Conservation (phyloP, 2,113 vertebrate genomes). For the Psettodes erumei region DNA sequence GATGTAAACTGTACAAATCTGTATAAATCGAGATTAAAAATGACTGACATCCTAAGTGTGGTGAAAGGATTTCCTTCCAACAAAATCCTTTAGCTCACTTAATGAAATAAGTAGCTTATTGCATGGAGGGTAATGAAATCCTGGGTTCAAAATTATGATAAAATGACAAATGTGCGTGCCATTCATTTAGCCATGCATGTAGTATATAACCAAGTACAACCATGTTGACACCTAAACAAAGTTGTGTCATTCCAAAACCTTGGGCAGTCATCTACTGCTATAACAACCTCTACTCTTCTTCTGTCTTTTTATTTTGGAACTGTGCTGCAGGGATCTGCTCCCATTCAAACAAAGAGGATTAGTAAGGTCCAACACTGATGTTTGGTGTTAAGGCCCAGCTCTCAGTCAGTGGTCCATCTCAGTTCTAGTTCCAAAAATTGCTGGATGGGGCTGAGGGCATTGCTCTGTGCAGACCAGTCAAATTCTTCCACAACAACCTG, state of each 20-base stretch:
- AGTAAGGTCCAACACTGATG: not conserved
- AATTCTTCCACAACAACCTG: not conserved
- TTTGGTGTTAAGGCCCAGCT: not conserved
- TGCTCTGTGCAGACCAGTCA: not conserved
- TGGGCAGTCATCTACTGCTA: not conserved
- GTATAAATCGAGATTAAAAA: constrained; percentile 34
- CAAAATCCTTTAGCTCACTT: constrained; percentile 48
- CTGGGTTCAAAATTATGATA: constrained; percentile 4
- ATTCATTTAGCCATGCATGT: not conserved
- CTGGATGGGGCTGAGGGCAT: not conserved
- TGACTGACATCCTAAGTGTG: constrained; percentile 38
- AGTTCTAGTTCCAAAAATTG: not conserved
- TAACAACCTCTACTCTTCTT: not conserved
- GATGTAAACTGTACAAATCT: constrained; percentile 21
- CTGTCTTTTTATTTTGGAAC: not conserved
- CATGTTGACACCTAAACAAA: too few species aligned
- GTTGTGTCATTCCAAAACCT: too few species aligned
- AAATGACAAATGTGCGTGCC: not conserved
- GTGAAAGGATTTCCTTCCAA: constrained; percentile 35
- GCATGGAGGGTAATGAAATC: constrained; percentile 4
- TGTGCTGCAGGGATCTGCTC: not conserved
- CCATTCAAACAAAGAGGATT: not conserved
- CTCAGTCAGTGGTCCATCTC: not conserved
- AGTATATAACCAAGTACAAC: not conserved
- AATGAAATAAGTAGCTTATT: constrained; percentile 43